Base-by-base conservation (phyloP, 2,888 invertebrate genomes). In the Homarus gammarus region DNA sequence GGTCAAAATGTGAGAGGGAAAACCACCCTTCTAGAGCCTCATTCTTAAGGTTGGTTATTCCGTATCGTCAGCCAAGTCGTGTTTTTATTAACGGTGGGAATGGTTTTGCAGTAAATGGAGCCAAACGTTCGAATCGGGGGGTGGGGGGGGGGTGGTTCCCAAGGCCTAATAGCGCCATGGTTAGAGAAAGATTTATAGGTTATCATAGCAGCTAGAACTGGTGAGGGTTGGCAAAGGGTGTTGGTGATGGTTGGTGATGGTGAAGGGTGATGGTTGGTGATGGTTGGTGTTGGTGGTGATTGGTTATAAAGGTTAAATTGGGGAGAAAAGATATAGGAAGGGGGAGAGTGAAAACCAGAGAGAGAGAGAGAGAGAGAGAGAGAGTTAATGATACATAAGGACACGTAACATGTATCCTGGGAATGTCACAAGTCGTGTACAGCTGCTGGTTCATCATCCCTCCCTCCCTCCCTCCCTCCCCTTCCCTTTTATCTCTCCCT, bases 41-140 rank as follows among this genome's bases (percentile, higher is more conserved):
- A n/a, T n/a, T 10, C 72, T n/a, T 2, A 70, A 78, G 78, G 84
- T 27, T 51, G 70, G 31, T 22, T 82, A 12, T 82, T 49, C 49
- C 75, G 5, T 38, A 68, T 3, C 70, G 18, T 22, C 18, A n/a
- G 5, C 15, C 12, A 5, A 31, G 70, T 33, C 31, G 64, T 89
- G 88, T 89, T 89, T 89, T 89, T 89, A 89, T 89, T 89, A 89
- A 84, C 56, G 88, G 88, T 84, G 82, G 88, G 88, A 89, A 89
- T 89, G 88, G 88, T 89, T 89, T 89, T 89, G 88, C 83, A 82
- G 88, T 64, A 89, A 89, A 89, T 89, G 88, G 88, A 89, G 88
- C 88, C 88, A 89, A 89, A 89, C 88, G 88, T 78, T 79, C 36
- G 88, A 87, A 89, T 89, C 84, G 88, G 68, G 36, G 84, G 51